phyloP scores from a whole-genome alignment of 1,140 invertebrate genomes.

The Drosophila virilis region DNA sequence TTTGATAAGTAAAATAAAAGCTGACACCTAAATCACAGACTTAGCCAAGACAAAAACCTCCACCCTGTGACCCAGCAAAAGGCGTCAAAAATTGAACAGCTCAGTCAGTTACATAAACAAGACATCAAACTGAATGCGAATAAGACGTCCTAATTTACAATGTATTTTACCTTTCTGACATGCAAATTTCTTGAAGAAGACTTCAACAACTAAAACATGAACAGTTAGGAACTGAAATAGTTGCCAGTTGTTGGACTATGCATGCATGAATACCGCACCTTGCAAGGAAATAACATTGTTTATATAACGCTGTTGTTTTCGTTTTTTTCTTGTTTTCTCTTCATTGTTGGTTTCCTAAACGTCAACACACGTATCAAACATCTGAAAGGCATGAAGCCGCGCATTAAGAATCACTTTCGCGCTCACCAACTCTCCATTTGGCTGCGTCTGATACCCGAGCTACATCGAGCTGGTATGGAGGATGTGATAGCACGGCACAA shows the following conservation, averaged over 20 bases:
- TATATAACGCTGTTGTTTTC: constrained; percentile 44
- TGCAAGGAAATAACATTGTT: constrained; percentile 58
- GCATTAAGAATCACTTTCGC: constrained; percentile 96
- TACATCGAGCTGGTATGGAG: constrained; percentile 95
- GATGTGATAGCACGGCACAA: constrained; percentile 93
- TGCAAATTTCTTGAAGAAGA: constrained; percentile 63
- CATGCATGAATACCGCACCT: constrained; percentile 54
- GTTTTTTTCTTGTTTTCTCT: constrained; percentile 8
- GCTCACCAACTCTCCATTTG: constrained; percentile 97
- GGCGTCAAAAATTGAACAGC: constrained; percentile 76
- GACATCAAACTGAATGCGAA: constrained; percentile 38
- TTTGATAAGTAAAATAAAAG: too few species aligned
- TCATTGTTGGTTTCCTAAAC: constrained; percentile 13
- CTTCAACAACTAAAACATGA: constrained; percentile 38
- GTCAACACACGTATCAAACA: constrained; percentile 42
- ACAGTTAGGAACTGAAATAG: constrained; percentile 48
- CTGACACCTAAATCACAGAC: neutral
- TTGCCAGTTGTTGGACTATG: constrained; percentile 61
- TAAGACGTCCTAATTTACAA: constrained; percentile 52
- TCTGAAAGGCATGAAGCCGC: constrained; percentile 92
- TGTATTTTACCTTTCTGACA: constrained; percentile 65
- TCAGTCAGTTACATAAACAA: constrained; percentile 65
- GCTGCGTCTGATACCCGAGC: constrained; percentile 95
- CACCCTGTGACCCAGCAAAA: constrained; percentile 25
- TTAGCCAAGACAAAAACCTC: neutral